phyloP scores from a whole-genome alignment of 2,113 vertebrate species.

The Mirza zaza region DNA sequence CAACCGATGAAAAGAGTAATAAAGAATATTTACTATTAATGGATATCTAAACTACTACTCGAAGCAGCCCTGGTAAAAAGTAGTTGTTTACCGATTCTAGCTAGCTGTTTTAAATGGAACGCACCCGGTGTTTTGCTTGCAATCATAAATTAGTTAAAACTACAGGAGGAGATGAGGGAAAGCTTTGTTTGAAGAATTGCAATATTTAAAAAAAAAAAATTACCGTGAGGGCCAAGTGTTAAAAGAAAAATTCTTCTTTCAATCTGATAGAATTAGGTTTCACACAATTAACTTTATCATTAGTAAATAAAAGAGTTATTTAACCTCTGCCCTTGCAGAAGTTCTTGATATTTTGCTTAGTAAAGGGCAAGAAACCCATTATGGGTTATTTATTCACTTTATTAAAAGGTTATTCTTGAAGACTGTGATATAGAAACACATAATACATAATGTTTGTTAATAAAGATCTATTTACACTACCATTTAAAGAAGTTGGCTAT shows the following conservation, averaged over 20 bases:
- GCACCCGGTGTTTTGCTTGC: not conserved
- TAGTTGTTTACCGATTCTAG: not conserved
- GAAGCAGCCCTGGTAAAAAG: not conserved
- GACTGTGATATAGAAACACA: conserved; percentile 65
- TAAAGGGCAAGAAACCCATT: conserved; percentile 66
- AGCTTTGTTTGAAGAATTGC: not conserved
- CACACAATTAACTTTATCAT: conserved; percentile 78
- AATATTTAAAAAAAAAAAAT: conserved; percentile 53
- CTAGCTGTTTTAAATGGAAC: not conserved
- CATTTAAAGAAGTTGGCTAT: conserved; percentile 72
- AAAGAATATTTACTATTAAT: conserved; percentile 49
- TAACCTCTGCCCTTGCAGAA: conserved; percentile 74
- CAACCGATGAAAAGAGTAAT: not conserved
- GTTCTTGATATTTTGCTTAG: conserved; percentile 77
- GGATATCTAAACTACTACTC: not conserved
- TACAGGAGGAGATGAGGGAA: not conserved
- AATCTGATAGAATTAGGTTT: conserved; percentile 55
- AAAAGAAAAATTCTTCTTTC: conserved; percentile 59
- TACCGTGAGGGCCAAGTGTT: not conserved
- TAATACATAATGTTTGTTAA: conserved; percentile 75
- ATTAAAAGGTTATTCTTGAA: conserved; percentile 71
- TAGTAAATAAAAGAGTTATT: conserved; percentile 78
- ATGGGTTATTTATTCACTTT: conserved; percentile 72
- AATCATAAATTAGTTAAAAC: conserved; percentile 30
- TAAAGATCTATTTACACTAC: conserved; percentile 82